A percentile compares a stretch with the other conserved stretches of the same genome.
These are phyloP conservation scores for Bilobella aurantiaca DNA, from an alignment of 1,140 invertebrate species.

Conservation along the genomic window DNA sequence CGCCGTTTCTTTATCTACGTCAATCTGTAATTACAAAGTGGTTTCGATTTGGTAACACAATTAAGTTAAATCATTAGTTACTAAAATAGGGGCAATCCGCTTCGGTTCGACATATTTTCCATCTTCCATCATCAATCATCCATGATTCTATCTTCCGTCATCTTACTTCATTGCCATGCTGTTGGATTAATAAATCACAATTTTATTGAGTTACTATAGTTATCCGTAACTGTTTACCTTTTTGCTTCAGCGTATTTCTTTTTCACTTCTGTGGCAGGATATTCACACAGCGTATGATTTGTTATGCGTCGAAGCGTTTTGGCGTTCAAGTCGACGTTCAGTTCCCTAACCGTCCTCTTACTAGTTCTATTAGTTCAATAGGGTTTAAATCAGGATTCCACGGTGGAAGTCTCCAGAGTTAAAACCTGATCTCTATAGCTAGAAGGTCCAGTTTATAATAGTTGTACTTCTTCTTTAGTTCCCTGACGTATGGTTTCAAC, in stretches of 20 bases:
- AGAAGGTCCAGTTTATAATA: neutral
- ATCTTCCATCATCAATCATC: too few species aligned
- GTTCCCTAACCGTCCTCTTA: neutral
- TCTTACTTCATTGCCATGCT: too few species aligned
- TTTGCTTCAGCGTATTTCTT: neutral
- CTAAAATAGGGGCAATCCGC: too few species aligned
- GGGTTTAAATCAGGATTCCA: neutral
- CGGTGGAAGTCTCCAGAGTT: neutral
- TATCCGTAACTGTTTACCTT: too few species aligned
- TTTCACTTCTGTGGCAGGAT: neutral
- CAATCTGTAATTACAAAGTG: too few species aligned
- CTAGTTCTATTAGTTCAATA: neutral
- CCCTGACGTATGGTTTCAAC: neutral
- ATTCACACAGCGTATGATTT: neutral
- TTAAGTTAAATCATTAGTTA: too few species aligned
- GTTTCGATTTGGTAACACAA: too few species aligned
- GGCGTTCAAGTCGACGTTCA: neutral
- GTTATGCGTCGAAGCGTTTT: neutral
- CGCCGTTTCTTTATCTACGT: too few species aligned
- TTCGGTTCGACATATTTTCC: too few species aligned
- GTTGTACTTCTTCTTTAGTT: conserved; percentile 2
- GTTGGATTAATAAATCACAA: too few species aligned
- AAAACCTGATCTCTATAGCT: neutral
- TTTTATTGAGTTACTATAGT: too few species aligned
- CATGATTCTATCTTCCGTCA: too few species aligned